Evolutionary conservation across 1,140 invertebrate genomes (phyloP).

Genomic region (Euschistus heros): DNA sequence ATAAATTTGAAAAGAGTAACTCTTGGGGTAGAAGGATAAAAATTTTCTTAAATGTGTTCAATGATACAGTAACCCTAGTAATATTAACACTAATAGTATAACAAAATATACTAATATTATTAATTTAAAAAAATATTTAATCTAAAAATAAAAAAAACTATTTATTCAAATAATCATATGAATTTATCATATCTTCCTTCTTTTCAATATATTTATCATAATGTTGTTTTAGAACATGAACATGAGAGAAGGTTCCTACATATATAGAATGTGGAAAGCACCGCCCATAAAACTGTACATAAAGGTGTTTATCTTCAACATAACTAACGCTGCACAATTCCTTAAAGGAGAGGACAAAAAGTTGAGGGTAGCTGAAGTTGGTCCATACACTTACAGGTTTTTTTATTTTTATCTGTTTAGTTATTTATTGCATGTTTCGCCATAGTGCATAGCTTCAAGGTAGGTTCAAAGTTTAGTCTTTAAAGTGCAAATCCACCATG

Average conservation of each 20-base stretch:
- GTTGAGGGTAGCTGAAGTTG: constrained; percentile 60
- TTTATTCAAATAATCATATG: background rate
- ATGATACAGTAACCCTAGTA: no score
- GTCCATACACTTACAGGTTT: constrained; percentile 80
- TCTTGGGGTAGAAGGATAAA: no score
- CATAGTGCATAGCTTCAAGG: background rate
- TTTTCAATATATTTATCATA: background rate
- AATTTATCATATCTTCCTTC: background rate
- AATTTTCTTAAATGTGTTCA: no score
- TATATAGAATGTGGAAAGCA: constrained; percentile 54
- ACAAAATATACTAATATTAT: no score
- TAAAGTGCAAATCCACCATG: no score
- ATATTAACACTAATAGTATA: no score
- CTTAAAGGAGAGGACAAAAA: constrained; percentile 50
- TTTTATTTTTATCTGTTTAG: constrained; percentile 29
- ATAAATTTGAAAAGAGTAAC: no score
- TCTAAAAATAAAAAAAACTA: background rate
- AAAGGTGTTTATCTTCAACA: constrained; percentile 71
- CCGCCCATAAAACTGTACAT: constrained; percentile 59
- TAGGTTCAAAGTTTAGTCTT: background rate
- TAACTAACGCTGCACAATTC: constrained; percentile 67
- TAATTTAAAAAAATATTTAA: background rate
- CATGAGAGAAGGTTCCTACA: constrained; percentile 41
- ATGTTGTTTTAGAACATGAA: constrained; percentile 41
- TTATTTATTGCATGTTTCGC: no score